phyloP scores from a whole-genome alignment of 2,888 invertebrate genomes.

The Formica aserva region DNA sequence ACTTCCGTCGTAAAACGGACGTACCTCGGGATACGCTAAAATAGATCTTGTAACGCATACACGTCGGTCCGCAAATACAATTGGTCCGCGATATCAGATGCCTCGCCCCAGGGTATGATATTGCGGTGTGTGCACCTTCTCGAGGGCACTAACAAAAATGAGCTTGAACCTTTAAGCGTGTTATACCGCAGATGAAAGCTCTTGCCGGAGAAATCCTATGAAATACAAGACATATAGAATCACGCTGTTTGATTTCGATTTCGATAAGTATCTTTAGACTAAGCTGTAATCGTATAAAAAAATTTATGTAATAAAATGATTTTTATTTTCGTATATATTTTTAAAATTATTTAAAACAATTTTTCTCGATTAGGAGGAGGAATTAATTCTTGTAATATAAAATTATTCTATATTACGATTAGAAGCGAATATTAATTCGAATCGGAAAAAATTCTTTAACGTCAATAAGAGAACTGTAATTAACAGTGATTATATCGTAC shows the following conservation, averaged over 20 bases:
- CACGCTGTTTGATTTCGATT: neutral
- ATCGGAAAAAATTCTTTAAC: neutral
- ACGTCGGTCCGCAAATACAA: conserved; percentile 52
- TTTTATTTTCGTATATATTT: neutral
- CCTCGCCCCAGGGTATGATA: neutral
- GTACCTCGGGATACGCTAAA: conserved; percentile 34
- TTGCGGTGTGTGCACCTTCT: neutral
- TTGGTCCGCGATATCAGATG: neutral
- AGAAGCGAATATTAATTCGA: neutral
- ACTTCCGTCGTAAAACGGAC: conserved; percentile 29
- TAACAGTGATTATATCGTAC: neutral
- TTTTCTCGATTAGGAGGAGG: neutral
- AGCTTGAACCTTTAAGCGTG: neutral
- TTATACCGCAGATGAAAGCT: neutral
- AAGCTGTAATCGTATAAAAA: neutral
- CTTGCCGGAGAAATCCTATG: neutral
- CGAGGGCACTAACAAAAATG: conserved; percentile 10
- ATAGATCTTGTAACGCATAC: conserved; percentile 25
- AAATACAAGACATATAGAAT: neutral
- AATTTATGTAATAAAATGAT: neutral
- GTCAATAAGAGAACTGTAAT: neutral
- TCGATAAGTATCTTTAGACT: neutral
- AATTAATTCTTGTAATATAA: neutral
- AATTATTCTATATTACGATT: neutral
- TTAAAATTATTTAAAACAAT: neutral